Evolutionary conservation across 2,797 vertebrate species (phyloP), one percentile per base, ranked within the genome.

Genomic region (Tolypeutes matacus): DNA sequence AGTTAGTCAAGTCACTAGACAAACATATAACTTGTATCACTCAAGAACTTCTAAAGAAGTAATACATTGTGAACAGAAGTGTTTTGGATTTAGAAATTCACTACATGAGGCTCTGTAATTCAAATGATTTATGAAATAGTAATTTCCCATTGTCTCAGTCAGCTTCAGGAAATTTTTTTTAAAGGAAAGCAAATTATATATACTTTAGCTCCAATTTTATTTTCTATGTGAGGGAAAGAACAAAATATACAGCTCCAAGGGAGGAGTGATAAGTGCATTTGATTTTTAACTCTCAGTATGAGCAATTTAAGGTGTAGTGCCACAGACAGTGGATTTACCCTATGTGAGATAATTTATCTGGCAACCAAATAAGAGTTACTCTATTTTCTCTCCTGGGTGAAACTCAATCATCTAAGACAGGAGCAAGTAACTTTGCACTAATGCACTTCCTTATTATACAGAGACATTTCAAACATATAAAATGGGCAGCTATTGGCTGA

Each of bases 401-500:
- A 94, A 84, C 82, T 90, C 85, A 89, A 88, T 58, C 65, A 70
- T 21, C 34, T 65, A 67, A 84, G 29, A 92, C 7, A 83, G 27
- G 7, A 70, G 14, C 11, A 86, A 93, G 20, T 75, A n/a, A 72
- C 5, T 73, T 76, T 86, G 27, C 31, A 73, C 20, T 64, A 90
- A 83, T 58, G 23, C 4, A 76, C 12, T 94, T 70, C 70, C 15
- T 31, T 95, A 70, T 76, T 81, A 94, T 29, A 93, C 31, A 36
- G 56, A 83, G 10, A 85, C 11, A 21, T 80, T 86, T 92, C 29
- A 80, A 73, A 96, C 88, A 82, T 34, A 89, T 75, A 85, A 94
- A 73, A 27, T 62, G 4, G 36, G 17, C 11, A 53, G 17, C 2
- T 65, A 39, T 82, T 85, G 76, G 42, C 5, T 85, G 31, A 91